Evolutionary conservation across 2,113 vertebrate genomes (phyloP).

Genomic region (Erythrolamprus reginae): DNA sequence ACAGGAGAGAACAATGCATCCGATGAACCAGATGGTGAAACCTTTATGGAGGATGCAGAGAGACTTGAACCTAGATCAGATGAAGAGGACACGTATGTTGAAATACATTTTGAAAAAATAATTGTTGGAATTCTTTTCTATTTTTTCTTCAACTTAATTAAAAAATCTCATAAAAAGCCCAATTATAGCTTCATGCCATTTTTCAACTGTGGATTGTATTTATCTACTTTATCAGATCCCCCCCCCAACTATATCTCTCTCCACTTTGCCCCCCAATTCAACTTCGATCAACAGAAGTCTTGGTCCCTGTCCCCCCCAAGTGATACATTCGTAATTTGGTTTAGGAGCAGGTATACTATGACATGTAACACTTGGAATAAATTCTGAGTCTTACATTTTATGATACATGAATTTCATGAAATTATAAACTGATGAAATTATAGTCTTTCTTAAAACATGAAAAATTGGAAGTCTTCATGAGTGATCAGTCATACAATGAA

Average conservation of each 20-base stretch:
- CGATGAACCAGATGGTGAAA: conserved; percentile 76
- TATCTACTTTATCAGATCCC: neutral
- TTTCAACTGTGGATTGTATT: neutral
- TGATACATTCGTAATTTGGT: neutral
- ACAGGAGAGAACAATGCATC: conserved; percentile 41
- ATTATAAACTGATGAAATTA: too few species aligned
- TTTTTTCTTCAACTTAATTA: neutral
- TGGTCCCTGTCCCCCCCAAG: neutral
- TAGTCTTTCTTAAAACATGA: neutral
- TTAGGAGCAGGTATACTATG: neutral
- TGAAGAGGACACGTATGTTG: conserved; percentile 89
- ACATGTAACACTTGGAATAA: neutral
- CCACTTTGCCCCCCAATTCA: neutral
- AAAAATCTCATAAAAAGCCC: neutral
- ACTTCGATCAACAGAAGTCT: neutral
- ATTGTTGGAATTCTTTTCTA: neutral
- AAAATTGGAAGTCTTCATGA: neutral
- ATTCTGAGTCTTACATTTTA: neutral
- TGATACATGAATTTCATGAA: neutral
- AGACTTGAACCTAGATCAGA: conserved; percentile 80
- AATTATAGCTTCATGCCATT: neutral
- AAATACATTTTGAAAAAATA: neutral
- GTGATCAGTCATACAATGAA: neutral
- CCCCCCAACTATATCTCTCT: neutral
- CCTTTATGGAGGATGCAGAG: conserved; percentile 64